A percentile compares a stretch with the other conserved stretches of the same genome.
These are phyloP conservation scores for Amphiprion ocellaris DNA, from an alignment of 2,113 vertebrate genomes.

Conservation along the genomic window DNA sequence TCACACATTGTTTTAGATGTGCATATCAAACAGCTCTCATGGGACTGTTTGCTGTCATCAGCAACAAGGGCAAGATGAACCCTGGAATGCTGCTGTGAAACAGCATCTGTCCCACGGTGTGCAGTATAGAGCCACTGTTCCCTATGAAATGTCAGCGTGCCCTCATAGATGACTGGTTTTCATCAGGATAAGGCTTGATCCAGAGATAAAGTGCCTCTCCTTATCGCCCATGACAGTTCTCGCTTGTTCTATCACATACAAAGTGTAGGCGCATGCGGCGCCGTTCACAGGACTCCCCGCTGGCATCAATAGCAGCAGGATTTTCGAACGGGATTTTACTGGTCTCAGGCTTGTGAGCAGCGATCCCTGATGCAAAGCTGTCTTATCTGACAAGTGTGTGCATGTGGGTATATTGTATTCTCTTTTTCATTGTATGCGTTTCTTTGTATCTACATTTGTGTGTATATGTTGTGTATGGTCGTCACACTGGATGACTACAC, in stretches of 20 bases:
- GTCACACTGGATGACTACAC: constrained; percentile 32
- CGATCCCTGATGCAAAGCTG: constrained; percentile 72
- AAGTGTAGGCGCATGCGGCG: constrained; percentile 23
- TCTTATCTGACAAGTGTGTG: constrained; percentile 70
- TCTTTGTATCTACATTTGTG: neutral
- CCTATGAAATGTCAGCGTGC: constrained; percentile 56
- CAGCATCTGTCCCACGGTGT: constrained; percentile 20
- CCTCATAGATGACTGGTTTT: constrained; percentile 65
- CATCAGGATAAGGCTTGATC: constrained; percentile 70
- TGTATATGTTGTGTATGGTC: constrained; percentile 19
- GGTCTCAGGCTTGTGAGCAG: constrained; percentile 65
- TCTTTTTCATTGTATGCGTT: constrained; percentile 13
- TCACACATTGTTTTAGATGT: constrained; percentile 37
- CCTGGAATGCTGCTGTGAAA: constrained; percentile 40
- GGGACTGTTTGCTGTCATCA: constrained; percentile 49
- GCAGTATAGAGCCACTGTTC: constrained; percentile 33
- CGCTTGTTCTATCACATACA: constrained; percentile 62
- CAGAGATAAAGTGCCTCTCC: constrained; percentile 70
- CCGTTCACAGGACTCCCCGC: constrained; percentile 55
- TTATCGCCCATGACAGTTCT: constrained; percentile 71
- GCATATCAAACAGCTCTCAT: constrained; percentile 48
- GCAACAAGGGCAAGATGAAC: constrained; percentile 47
- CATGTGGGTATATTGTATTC: neutral
- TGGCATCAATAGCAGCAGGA: constrained; percentile 68
- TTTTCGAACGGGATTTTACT: constrained; percentile 72